A percentile compares a stretch with the other conserved stretches of the same genome.
Evolutionary conservation across 2,113 vertebrate species (phyloP).

Genomic region (Leuciscus idus): DNA sequence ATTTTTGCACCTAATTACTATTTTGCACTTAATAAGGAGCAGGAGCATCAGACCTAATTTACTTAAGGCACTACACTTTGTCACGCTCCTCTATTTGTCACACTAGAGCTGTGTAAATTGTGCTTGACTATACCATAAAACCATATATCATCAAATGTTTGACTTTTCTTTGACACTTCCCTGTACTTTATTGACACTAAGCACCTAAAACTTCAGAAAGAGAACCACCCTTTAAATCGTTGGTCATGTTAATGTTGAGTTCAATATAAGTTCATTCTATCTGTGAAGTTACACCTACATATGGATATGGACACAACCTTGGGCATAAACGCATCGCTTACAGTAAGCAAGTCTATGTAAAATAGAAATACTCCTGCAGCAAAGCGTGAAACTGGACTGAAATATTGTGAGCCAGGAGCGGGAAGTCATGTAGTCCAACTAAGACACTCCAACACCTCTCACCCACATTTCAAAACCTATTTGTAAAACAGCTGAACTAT

Average conservation of each 20-base stretch:
- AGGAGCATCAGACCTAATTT: neutral
- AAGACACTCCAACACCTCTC: neutral
- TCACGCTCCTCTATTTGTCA: neutral
- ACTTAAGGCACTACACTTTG: neutral
- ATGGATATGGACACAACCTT: neutral
- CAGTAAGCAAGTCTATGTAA: neutral
- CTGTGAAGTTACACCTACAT: neutral
- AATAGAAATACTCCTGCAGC: conserved; percentile 10
- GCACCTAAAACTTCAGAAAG: neutral
- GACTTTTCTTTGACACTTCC: conserved; percentile 13
- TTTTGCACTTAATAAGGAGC: neutral
- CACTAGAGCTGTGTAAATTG: neutral
- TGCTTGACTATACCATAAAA: neutral
- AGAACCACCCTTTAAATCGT: neutral
- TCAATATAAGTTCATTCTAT: neutral
- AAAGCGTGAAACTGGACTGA: neutral
- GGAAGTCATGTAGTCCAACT: neutral
- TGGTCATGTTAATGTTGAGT: neutral
- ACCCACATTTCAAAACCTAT: neutral
- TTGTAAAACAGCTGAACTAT: neutral
- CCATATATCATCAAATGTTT: neutral
- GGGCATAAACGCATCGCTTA: neutral
- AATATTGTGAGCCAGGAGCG: neutral
- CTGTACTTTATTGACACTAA: neutral
- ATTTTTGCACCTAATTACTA: neutral